Evolutionary conservation across 92 coral and sea anemone species (phyloP), one percentile per base, ranked within the genome.

Genomic region (Chrysogorgia sp.): DNA sequence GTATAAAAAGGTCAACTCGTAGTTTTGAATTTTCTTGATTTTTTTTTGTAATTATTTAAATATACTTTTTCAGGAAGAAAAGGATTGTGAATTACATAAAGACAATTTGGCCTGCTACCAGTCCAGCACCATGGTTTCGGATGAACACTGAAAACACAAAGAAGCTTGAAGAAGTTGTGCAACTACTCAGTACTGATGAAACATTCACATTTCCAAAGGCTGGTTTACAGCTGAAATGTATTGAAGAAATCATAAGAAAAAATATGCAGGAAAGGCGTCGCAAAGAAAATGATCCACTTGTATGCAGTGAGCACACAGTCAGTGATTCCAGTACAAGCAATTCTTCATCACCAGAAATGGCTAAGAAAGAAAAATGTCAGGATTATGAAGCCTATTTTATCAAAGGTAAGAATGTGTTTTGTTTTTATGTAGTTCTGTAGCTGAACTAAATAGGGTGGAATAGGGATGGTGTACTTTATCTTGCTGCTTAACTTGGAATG

Each of bases 191-290:
- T 58, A 4, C 43, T 37, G 43, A 37, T 37, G 43, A 37, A 10
- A 85, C 64, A 13, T 85, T 45, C 60, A 85, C 77, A 52, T 74
- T 80, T 4, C 61, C 53, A 58, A 80, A 59, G 65, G 57, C 61
- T 31, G 85, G 82, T 41, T 75, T 85, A n/a, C 37, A 34, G 37
- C 71, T 4, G 43, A 37, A 37, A 37, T 37, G 43, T 37, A 74
- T 80, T 33, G 41, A 40, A 48, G 68, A 85, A 67, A 50, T 85
- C 22, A 80, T 80, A 65, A 30, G 79, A 17, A 85, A 80, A 21
- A 84, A 85, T 56, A 85, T 80, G 89, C 81, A 85, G 50, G 85
- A 85, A 50, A n/a, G 85, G 29, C 41, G 82, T 26, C 62, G 53
- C 24, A 64, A 43, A 43, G 81, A 75, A 58, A 33, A 75, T 59